phyloP scores from a whole-genome alignment of 2,888 invertebrate genomes.

The Eristalis arbustorum region DNA sequence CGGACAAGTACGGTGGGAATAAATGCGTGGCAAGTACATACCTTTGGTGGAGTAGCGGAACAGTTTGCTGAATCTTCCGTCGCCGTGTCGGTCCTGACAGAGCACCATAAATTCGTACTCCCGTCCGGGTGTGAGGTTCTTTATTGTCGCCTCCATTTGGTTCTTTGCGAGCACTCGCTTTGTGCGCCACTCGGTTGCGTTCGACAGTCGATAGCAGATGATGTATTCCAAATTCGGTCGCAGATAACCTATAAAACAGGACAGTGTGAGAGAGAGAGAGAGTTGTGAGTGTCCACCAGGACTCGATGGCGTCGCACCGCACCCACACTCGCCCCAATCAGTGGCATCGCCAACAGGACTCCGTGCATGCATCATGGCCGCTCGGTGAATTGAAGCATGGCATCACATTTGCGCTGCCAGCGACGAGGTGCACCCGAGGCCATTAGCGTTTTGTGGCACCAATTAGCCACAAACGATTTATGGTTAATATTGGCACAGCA shows the following conservation, averaged over 20 bases:
- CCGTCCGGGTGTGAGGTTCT: constrained; percentile 87
- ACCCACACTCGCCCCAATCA: background rate
- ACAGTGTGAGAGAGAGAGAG: constrained; percentile 3
- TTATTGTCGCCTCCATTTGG: constrained; percentile 89
- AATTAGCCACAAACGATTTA: constrained; percentile 69
- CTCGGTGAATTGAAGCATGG: constrained; percentile 40
- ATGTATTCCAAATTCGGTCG: constrained; percentile 90
- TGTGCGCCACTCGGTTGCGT: constrained; percentile 91
- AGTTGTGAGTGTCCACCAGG: constrained; percentile 5
- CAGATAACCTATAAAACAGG: constrained; percentile 83
- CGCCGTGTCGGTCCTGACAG: constrained; percentile 91
- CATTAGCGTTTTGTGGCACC: constrained; percentile 63
- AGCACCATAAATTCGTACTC: constrained; percentile 95
- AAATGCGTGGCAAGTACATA: constrained; percentile 76
- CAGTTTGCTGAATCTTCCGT: constrained; percentile 94
- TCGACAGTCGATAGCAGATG: constrained; percentile 91
- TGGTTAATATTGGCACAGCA: constrained; percentile 31
- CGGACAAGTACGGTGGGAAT: background rate
- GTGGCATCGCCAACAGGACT: constrained; percentile 30
- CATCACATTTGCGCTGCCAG: constrained; percentile 48
- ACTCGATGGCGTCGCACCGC: background rate
- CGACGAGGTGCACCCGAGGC: constrained; percentile 40
- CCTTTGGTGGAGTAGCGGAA: constrained; percentile 87
- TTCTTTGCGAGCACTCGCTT: constrained; percentile 87
- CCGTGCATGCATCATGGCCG: constrained; percentile 31